Evolutionary conservation across 2,888 invertebrate genomes (phyloP).

Genomic region (Syritta pipiens): DNA sequence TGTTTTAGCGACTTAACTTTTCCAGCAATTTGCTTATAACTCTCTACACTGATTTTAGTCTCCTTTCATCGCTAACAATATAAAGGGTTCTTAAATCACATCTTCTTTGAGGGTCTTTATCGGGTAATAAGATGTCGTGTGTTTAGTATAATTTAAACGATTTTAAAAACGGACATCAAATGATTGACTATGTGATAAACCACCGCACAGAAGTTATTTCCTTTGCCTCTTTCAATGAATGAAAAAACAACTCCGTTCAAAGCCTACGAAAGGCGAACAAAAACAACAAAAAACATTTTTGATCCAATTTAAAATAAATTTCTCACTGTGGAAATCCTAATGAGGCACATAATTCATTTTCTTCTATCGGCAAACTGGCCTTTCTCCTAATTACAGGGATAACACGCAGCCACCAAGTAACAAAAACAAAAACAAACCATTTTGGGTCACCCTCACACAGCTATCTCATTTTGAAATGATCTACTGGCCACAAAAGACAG

Average conservation of each 20-base stretch:
- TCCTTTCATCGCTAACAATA: too few relatives aligned
- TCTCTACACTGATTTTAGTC: too few relatives aligned
- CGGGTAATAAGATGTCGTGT: too few relatives aligned
- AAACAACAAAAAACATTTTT: slow-evolving; percentile 22
- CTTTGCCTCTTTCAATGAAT: too few relatives aligned
- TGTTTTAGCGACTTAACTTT: too few relatives aligned
- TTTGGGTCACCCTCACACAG: slow-evolving; percentile 21
- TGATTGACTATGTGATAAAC: too few relatives aligned
- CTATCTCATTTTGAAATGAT: slow-evolving; percentile 57
- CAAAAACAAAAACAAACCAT: slow-evolving; percentile 60
- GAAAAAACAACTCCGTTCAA: background rate
- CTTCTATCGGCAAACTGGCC: slow-evolving; percentile 56
- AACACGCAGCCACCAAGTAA: slow-evolving; percentile 44
- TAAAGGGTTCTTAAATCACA: too few relatives aligned
- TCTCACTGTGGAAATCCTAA: slow-evolving; percentile 53
- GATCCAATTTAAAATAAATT: slow-evolving; percentile 24
- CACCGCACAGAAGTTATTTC: too few relatives aligned
- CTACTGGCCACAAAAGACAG: slow-evolving; percentile 57
- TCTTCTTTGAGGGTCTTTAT: too few relatives aligned
- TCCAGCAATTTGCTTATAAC: too few relatives aligned
- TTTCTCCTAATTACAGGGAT: slow-evolving; percentile 66
- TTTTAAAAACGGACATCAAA: too few relatives aligned
- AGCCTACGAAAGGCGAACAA: background rate
- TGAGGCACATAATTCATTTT: slow-evolving; percentile 63
- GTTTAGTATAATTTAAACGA: too few relatives aligned